Evolutionary conservation across 2,888 invertebrate genomes (phyloP).

Genomic region (Aphidius colemani): DNA sequence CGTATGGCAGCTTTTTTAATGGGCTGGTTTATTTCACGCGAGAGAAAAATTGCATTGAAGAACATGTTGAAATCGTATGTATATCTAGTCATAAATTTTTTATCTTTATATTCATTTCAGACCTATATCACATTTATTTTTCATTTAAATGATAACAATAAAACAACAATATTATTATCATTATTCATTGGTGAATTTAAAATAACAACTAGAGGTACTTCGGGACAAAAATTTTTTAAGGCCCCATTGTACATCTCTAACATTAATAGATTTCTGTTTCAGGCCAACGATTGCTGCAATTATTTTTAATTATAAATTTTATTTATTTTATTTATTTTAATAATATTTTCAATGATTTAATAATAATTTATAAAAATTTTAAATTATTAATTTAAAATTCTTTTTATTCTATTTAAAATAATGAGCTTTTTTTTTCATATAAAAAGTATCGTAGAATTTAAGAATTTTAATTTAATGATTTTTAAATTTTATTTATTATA

Average conservation of each 20-base stretch:
- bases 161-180: neutral
- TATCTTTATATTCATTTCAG: conserved; percentile 11
- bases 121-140: neutral
- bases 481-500: conserved; percentile 29
- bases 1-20: conserved; percentile 96
- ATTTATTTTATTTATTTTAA: conserved; percentile 29
- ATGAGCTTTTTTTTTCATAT: too few species aligned
- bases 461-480: too few species aligned
- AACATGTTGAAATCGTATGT: conserved; percentile 97
- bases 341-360: too few species aligned
- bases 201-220: neutral
- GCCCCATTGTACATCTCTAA: conserved; percentile 38
- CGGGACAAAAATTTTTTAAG: conserved; percentile 14
- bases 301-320: conserved; percentile 16
- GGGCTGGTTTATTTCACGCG: conserved; percentile 97
- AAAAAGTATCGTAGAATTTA: conserved; percentile 1
- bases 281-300: conserved; percentile 44
- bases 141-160: neutral
- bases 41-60: conserved; percentile 89
- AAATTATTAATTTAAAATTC: conserved; percentile 28
- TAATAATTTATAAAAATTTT: too few species aligned
- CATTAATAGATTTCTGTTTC: conserved; percentile 54
- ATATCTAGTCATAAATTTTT: conserved; percentile 45
- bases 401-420: conserved; percentile 21
- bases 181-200: neutral